A percentile compares a stretch with the other conserved stretches of the same genome.
Conservation (phyloP, 2,113 vertebrate species). For the Mus pahari region DNA sequence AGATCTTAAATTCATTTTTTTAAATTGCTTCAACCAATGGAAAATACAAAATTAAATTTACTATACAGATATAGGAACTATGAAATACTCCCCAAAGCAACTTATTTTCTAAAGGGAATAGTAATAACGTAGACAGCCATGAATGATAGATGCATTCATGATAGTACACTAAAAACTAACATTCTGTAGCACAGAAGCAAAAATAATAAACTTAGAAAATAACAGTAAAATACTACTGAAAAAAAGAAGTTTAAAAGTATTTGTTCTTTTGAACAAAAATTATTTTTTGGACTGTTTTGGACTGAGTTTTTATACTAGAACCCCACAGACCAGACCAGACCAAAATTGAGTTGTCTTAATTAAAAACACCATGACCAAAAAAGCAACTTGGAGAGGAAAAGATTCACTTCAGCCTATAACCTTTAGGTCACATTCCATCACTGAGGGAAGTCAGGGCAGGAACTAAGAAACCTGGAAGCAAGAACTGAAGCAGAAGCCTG, state of each 20-base stretch:
- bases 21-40: slow-evolving; percentile 12
- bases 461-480: neutral
- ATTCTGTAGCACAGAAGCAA: slow-evolving; percentile 44
- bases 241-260: slow-evolving; percentile 43
- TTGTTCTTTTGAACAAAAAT: neutral
- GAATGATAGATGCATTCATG: neutral
- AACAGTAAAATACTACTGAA: slow-evolving; percentile 29
- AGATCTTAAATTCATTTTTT: neutral
- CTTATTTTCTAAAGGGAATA: slow-evolving; percentile 31
- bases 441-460: neutral
- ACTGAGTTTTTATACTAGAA: neutral
- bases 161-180: neutral
- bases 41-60: slow-evolving; percentile 53
- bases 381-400: neutral
- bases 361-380: neutral
- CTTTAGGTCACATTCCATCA: neutral
- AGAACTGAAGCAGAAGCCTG: neutral
- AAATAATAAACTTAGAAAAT: neutral
- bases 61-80: neutral
- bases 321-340: neutral
- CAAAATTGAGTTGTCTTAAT: neutral
- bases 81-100: slow-evolving; percentile 27
- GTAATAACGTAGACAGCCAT: slow-evolving; percentile 1
- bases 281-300: neutral
- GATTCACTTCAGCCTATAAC: neutral